A percentile compares a stretch with the other conserved stretches of the same genome.
These are phyloP conservation scores for Eciton burchellii DNA, from an alignment of 1,140 invertebrate species.

Conservation along the genomic window DNA sequence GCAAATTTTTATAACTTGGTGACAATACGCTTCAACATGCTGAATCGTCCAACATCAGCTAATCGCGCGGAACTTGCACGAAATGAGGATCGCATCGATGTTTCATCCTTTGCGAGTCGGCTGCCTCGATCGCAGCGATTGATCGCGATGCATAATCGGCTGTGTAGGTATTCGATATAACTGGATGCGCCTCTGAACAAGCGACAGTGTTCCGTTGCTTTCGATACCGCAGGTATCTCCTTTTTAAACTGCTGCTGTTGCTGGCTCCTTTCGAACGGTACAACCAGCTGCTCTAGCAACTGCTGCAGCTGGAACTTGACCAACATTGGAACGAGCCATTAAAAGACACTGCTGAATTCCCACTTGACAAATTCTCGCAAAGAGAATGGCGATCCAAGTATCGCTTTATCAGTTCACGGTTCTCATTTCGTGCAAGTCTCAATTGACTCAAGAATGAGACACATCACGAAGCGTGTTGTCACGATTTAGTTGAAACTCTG, in stretches of 20 bases:
- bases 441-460: no score
- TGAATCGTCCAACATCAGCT: not conserved
- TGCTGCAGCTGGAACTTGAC: not conserved
- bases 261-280: not conserved
- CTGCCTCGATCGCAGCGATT: not conserved
- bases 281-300: constrained; percentile 1
- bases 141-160: not conserved
- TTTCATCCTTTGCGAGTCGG: not conserved
- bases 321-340: not conserved
- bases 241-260: constrained; percentile 1
- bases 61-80: not conserved
- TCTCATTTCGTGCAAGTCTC: no score
- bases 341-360: not conserved
- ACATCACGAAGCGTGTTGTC: no score
- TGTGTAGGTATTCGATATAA: constrained; percentile 15
- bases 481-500: no score
- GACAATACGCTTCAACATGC: not conserved
- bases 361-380: constrained; percentile 48
- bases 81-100: not conserved
- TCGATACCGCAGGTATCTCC: not conserved
- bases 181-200: constrained; percentile 4
- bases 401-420: no score
- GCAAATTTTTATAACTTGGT: not conserved
- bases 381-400: constrained; percentile 4
- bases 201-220: not conserved